phyloP scores from a whole-genome alignment of 1,140 invertebrate genomes.

The Andrena cerasifolii region DNA sequence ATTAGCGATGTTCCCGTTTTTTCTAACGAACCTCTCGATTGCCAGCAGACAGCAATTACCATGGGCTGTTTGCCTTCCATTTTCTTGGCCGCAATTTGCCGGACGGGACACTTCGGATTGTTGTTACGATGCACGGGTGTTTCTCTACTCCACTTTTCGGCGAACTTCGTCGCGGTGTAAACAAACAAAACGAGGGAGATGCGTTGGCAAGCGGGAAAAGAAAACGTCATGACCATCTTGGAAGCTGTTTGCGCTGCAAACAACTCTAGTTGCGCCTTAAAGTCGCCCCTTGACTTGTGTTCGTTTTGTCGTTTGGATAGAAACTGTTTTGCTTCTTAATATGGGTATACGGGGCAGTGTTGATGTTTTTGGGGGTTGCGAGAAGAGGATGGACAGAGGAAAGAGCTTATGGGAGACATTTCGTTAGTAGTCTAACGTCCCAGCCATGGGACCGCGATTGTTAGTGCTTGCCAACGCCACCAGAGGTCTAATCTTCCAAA shows the following conservation, averaged over 20 bases:
- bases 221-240: background rate
- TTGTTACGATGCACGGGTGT: no score
- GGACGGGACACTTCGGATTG: background rate
- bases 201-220: slow-evolving; percentile 3
- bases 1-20: background rate
- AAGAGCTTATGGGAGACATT: no score
- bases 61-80: slow-evolving; percentile 6
- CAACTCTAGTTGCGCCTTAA: background rate
- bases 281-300: background rate
- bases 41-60: background rate
- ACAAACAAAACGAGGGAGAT: background rate
- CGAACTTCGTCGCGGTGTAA: background rate
- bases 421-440: no score
- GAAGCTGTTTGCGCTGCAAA: slow-evolving; percentile 3
- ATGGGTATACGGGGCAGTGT: no score
- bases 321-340: no score
- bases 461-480: no score
- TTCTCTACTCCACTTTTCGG: background rate
- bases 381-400: no score
- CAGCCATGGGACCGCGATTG: no score
- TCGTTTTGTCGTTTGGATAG: no score
- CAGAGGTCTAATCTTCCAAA: no score
- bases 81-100: background rate
- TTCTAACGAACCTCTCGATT: background rate
- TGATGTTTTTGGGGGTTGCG: no score